Base-by-base conservation (phyloP, 2,888 invertebrate genomes). In the Drosophila rubida region DNA sequence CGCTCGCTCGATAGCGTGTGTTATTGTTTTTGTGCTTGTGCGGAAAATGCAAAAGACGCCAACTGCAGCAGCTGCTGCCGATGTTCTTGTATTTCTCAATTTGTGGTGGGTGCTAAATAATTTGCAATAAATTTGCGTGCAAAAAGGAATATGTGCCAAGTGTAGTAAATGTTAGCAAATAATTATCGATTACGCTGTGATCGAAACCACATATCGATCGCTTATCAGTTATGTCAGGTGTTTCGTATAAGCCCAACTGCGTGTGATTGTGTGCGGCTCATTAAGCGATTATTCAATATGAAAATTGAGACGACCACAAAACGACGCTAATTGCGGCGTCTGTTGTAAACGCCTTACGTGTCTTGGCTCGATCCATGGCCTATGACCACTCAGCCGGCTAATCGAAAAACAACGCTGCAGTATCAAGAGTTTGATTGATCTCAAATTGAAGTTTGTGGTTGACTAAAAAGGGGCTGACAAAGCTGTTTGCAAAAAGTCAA, bases 171-270 rank as follows among this genome's bases (percentile, higher is more conserved):
- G 37, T 14, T 35, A 44, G 25, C 55, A 69, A 49, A 37, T 27
- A 14, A 54, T 57, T 78, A 82, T 82, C 78, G 83, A 73, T 78
- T 62, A 35, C 37, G 45, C 16, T 49, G n/a, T 61, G 48, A 41
- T 37, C 53, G 25, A 44, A 46, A 35, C 13, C 22, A 22, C 30
- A 39, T 49, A 41, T 49, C 42, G 55, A 71, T 39, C 45, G 63
- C 44, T 78, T 85, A 82, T 82, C 82, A 85, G 80, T 75, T 66
- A 58, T 25, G 69, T 80, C 84, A 84, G 84, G 74, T 77, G 85
- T 42, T 58, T 58, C 27, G 14, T 13, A 32, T 58, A 16, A n/a
- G 27, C 9, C 4, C 1, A 7, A 6, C 14, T 48, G n/a, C 16
- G 32, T 51, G 35, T n/a, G 23, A 19, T 19, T 37, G 46, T 45